phyloP scores from a whole-genome alignment of 1,140 invertebrate species.

The Drosophila triauraria region DNA sequence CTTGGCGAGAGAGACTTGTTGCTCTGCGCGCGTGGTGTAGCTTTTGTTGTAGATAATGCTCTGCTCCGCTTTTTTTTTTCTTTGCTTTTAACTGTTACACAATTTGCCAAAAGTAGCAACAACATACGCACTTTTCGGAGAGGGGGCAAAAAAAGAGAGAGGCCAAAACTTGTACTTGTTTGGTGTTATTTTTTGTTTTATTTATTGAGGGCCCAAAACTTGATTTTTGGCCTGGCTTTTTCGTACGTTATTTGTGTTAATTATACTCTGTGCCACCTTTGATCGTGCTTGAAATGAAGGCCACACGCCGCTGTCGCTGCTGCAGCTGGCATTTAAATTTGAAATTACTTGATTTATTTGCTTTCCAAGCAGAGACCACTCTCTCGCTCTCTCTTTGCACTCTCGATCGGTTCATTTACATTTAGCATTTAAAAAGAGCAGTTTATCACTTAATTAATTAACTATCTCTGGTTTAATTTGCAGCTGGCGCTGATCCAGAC shows the following conservation, averaged over 20 bases:
- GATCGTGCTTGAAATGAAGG: constrained; percentile 40
- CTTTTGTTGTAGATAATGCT: constrained; percentile 39
- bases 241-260: constrained; percentile 41
- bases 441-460: constrained; percentile 23
- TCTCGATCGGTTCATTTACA: constrained; percentile 44
- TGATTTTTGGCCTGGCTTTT: constrained; percentile 43
- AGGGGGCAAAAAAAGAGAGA: constrained; percentile 10
- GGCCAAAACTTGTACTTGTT: constrained; percentile 15
- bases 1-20: constrained; percentile 53
- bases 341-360: constrained; percentile 52
- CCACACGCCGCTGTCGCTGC: constrained; percentile 5
- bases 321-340: constrained; percentile 43
- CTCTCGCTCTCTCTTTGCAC: background rate
- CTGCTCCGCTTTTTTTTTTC: constrained; percentile 23
- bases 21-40: constrained; percentile 26
- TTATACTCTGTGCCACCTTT: constrained; percentile 45
- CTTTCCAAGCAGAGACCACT: constrained; percentile 1
- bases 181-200: constrained; percentile 15
- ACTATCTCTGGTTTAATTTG: constrained; percentile 78
- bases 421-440: constrained; percentile 39
- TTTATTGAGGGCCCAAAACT: constrained; percentile 19
- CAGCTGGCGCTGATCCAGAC: constrained; percentile 93
- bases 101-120: constrained; percentile 47
- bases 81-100: constrained; percentile 70
- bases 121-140: constrained; percentile 53